Conservation (phyloP, 2,888 invertebrate genomes). For the Catonia carolina region DNA sequence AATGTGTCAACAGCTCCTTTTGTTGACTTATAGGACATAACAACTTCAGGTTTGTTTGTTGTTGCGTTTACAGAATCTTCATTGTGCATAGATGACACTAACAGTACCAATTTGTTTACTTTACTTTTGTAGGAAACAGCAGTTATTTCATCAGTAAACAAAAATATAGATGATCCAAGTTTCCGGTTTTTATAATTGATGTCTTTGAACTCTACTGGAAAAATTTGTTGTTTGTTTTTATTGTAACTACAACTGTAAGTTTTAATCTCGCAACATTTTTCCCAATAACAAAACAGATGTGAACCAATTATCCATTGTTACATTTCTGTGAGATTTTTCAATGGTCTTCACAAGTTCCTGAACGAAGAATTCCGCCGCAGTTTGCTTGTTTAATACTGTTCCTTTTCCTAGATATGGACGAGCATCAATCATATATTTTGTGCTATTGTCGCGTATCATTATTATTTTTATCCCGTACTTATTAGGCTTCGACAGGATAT, state of each 20-base stretch:
- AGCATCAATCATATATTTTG: constrained; percentile 12
- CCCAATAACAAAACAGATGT: not conserved
- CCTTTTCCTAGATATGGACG: constrained; percentile 13
- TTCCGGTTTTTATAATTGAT: not conserved
- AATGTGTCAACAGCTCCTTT: not conserved
- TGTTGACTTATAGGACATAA: not conserved
- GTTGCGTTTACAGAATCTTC: not conserved
- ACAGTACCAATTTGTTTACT: constrained; percentile 1
- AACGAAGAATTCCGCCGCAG: constrained; percentile 7
- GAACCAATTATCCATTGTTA: constrained; percentile 6
- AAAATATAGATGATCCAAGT: constrained; percentile 1
- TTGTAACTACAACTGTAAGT: not conserved
- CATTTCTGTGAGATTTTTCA: too few relatives aligned
- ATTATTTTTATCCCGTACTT: constrained; percentile 32
- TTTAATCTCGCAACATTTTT: not conserved
- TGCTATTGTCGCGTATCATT: not conserved
- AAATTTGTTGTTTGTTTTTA: not conserved
- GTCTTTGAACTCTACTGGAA: too few relatives aligned
- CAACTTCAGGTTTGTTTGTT: not conserved
- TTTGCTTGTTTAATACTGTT: not conserved
- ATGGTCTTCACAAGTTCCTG: not conserved
- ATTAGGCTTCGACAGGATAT: constrained; percentile 32
- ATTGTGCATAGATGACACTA: too few relatives aligned
- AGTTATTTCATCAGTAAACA: not conserved
- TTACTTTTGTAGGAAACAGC: constrained; percentile 1